Evolutionary conservation across 2,797 vertebrate genomes (phyloP), one percentile per base, ranked within the genome.

Genomic region (Anniella stebbinsi): DNA sequence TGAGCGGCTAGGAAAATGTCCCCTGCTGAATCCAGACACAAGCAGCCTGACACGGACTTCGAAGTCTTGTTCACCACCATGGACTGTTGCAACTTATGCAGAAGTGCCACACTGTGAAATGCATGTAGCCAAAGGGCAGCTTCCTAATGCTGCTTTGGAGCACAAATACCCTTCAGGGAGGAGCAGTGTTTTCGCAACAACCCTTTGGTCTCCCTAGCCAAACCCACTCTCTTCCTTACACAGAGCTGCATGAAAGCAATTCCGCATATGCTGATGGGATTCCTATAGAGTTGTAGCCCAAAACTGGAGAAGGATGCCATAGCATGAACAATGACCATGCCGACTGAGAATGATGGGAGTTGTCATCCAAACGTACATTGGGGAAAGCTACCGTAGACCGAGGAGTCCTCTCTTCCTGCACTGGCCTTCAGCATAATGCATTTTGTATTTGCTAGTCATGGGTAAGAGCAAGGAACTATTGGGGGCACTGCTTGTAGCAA

Each of bases 1-100:
- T 84, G 80, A 11, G 87, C 83, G 88, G 91, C 91, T 30, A 45
- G 90, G 57, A 88, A 80, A 33, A 80, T 89, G 92, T 82, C 36
- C 54, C 77, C 76, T 51, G 41, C 17, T 88, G 93, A 92, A 77
- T 41, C 87, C 0, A 84, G 77, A 80, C 80, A 91, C 41, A 77
- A 81, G 89, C 70, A 85, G 92, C 93, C 92, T 85, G 82, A 93
- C 86, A 88, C 1, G 4, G 0, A 81, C n/a, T 21, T 92, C 76
- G 41, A 91, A 73, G 75, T 90, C 25, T 0, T 80, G 63, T 8
- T 1, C 87, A 88, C 80, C 87, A 89, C 86, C 92, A 94, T 86
- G 85, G 92, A 78, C 72, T 77, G 63, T 80, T 75, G 36, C 18
- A 12, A 0, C 91, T 91, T 92, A 88, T 93, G 87, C 90, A 91